These are phyloP conservation scores for Phacellophora camtschatica DNA, from an alignment of 30 jellyfish, hydroid and myxozoan species.

Conservation along the genomic window DNA sequence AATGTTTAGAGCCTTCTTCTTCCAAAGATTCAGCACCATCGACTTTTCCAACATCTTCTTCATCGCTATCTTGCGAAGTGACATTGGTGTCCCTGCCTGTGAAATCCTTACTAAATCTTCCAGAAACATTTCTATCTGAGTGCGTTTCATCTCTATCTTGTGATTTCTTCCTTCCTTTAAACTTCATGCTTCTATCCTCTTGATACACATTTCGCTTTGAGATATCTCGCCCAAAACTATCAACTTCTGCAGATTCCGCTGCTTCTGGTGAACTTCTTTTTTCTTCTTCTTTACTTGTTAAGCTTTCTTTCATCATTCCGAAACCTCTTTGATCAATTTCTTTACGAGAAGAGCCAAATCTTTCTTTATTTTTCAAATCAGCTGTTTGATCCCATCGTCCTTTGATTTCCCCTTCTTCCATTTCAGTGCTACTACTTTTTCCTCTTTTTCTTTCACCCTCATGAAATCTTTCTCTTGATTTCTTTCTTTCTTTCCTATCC, in stretches of 20 bases:
- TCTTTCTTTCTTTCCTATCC: neutral
- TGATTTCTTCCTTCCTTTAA: neutral
- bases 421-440: neutral
- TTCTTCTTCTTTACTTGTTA: neutral
- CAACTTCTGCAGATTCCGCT: neutral
- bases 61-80: neutral
- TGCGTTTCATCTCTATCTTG: neutral
- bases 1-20: neutral
- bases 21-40: neutral
- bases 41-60: neutral
- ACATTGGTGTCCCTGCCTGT: neutral
- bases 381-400: neutral
- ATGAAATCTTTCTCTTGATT: too few relatives aligned
- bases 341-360: too few relatives aligned
- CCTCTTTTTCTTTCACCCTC: constrained; percentile 1
- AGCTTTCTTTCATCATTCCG: neutral
- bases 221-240: constrained; percentile 52
- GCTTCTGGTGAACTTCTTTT: neutral
- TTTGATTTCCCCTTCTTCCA: neutral
- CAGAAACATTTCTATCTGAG: neutral
- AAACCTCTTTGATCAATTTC: neutral
- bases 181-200: neutral
- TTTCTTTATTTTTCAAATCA: neutral
- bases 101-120: neutral
- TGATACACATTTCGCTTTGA: constrained; percentile 1